These are phyloP conservation scores for Sanderia malayensis DNA, from an alignment of 30 jellyfish, hydroid and myxozoan genomes.

Conservation along the genomic window DNA sequence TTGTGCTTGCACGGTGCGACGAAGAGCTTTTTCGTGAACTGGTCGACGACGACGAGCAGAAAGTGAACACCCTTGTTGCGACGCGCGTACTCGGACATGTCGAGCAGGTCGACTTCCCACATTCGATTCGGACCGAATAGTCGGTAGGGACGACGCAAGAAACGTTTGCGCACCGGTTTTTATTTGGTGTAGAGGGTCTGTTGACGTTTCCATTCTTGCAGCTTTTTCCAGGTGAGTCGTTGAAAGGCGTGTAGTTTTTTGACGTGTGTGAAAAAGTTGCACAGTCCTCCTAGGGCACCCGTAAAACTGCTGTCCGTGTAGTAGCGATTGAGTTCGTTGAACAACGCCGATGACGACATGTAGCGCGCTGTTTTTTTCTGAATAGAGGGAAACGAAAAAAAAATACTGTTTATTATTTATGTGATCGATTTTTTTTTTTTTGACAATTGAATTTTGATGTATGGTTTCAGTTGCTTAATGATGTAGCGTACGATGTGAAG, in stretches of 20 bases:
- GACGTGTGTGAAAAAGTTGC: neutral
- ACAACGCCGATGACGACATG: too few species aligned
- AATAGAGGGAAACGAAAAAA: too few species aligned
- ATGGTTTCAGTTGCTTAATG: too few species aligned
- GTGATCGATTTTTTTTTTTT: too few species aligned
- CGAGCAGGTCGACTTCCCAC: conserved; percentile 12
- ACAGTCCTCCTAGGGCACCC: neutral
- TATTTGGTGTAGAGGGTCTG: neutral
- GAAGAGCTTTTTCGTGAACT: conserved; percentile 2
- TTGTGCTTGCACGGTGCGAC: neutral
- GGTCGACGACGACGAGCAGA: neutral
- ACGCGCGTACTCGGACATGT: neutral
- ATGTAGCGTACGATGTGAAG: too few species aligned
- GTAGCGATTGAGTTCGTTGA: neutral
- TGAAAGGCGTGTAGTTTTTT: neutral
- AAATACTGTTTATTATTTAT: too few species aligned
- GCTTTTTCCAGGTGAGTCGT: neutral
- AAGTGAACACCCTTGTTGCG: neutral
- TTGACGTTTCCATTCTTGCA: conserved; percentile 1
- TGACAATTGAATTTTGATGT: too few species aligned
- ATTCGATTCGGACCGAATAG: neutral
- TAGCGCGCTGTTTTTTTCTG: too few species aligned
- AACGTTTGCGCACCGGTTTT: neutral
- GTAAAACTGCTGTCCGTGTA: neutral
- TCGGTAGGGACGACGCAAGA: neutral